Base-by-base conservation (phyloP, 2,797 vertebrate genomes). In the Fringilla coelebs region DNA sequence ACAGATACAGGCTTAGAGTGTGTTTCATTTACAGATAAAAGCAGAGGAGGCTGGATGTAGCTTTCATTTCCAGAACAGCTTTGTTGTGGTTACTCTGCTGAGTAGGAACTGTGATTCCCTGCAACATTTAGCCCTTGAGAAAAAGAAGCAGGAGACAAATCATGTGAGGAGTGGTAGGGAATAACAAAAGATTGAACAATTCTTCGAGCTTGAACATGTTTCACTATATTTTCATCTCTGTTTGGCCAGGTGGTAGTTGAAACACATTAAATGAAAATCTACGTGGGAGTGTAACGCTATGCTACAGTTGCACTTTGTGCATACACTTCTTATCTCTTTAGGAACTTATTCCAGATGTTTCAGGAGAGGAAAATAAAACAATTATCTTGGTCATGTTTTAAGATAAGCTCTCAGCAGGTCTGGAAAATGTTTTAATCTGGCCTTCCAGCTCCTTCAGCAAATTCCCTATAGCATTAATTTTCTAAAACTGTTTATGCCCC, bases 311-410 rank as follows among this genome's bases (percentile, higher is more conserved):
- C 84, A 84, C 84, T 89, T 84, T 73, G 84, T 89, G 91, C 75
- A 54, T 61, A 85, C 32, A 70, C 48, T 93, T 94, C 95, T 95
- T 97, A 97, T 95, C 96, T 96, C 83, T 85, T 80, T 48, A 95
- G 94, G 75, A 97, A 96, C 90, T 96, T 82, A 51, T 66, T 96
- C 96, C 94, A 96, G 92, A 96, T 93, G 94, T 94, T 96, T 89
- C 71, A 86, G 88, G 55, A 95, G 91, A 86, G 86, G 72, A 95
- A 95, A 96, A 95, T 93, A 97, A 88, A 93, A 93, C 74, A 94
- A 96, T 96, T 97, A 91, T 85, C 86, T 95, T 91, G 58, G 88
- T 95, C 93, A 87, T 93, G 73, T 94, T 94, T 95, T 94, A 94
- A 97, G 95, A 94, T 96, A 96, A 94, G 84, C 93, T 96, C 93